Percentiles rank a stretch among this genome's conserved stretches.
These are phyloP conservation scores for Halesus radiatus DNA, from an alignment of 1,140 invertebrate species.

Conservation along the genomic window DNA sequence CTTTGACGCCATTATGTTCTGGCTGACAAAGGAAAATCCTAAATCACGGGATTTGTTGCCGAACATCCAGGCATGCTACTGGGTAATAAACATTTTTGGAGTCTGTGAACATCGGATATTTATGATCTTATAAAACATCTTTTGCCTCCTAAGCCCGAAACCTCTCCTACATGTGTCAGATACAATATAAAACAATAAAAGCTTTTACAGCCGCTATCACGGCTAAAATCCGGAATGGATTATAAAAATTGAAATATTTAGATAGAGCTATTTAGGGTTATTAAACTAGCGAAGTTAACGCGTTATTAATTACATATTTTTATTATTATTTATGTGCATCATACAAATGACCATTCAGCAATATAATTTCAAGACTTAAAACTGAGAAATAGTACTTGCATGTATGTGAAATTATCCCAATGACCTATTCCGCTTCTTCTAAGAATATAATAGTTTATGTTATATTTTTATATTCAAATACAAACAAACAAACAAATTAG, in stretches of 20 bases:
- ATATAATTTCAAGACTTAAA: background rate
- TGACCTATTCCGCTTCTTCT: background rate
- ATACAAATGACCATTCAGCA: background rate
- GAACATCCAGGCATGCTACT: slow-evolving; percentile 36
- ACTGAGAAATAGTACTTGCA: background rate
- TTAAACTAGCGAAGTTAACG: slow-evolving; percentile 22
- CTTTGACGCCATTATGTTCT: slow-evolving; percentile 16
- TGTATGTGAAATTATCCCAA: background rate
- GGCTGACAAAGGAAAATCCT: slow-evolving; percentile 30
- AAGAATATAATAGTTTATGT: background rate
- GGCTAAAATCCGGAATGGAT: slow-evolving; percentile 19
- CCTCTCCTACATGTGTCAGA: slow-evolving; percentile 18
- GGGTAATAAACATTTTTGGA: slow-evolving; percentile 38
- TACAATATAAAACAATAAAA: slow-evolving; percentile 34
- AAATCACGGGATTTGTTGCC: slow-evolving; percentile 39
- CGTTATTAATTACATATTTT: slow-evolving; percentile 38
- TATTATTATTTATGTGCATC: slow-evolving; percentile 36
- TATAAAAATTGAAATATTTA: slow-evolving; percentile 42
- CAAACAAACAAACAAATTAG: background rate
- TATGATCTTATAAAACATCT: slow-evolving; percentile 41
- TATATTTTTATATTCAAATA: background rate
- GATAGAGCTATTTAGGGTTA: slow-evolving; percentile 32
- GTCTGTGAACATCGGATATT: slow-evolving; percentile 43
- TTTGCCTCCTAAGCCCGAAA: slow-evolving; percentile 29
- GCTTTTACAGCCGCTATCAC: slow-evolving; percentile 31